Conservation (phyloP, 2,797 vertebrate species). For the Falco novaeseelandiae region DNA sequence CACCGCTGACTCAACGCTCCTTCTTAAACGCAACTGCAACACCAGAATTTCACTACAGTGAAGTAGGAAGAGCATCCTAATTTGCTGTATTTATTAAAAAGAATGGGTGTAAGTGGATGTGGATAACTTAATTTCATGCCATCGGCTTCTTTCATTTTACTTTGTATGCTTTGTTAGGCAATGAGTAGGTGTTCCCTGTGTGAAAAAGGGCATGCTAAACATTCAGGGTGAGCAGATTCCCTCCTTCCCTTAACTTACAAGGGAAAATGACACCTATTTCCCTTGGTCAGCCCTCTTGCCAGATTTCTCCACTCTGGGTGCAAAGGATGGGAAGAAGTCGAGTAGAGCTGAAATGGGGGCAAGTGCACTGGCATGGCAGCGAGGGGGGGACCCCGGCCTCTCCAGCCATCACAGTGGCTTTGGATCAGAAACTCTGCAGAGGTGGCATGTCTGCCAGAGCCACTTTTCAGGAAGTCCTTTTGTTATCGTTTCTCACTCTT, state of each 20-base stretch:
- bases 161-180: not conserved
- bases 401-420: not conserved
- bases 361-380: not conserved
- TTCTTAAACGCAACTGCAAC: not conserved
- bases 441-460: not conserved
- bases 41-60: not conserved
- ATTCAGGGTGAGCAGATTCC: not conserved
- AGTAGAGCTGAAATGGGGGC: not conserved
- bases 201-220: not conserved
- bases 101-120: not conserved
- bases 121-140: not conserved
- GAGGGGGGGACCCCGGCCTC: not conserved
- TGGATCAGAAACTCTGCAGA: not conserved
- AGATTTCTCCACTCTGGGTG: not conserved
- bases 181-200: not conserved
- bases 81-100: not conserved
- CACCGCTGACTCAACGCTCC: not conserved
- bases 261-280: not conserved
- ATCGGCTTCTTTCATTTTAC: not conserved
- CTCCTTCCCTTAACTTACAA: not conserved
- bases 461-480: not conserved
- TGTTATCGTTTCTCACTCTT: not conserved
- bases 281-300: not conserved
- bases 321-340: not conserved
- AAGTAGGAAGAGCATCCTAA: not conserved